Conservation (phyloP, 2,888 invertebrate species). For the Teleogryllus oceanicus region DNA sequence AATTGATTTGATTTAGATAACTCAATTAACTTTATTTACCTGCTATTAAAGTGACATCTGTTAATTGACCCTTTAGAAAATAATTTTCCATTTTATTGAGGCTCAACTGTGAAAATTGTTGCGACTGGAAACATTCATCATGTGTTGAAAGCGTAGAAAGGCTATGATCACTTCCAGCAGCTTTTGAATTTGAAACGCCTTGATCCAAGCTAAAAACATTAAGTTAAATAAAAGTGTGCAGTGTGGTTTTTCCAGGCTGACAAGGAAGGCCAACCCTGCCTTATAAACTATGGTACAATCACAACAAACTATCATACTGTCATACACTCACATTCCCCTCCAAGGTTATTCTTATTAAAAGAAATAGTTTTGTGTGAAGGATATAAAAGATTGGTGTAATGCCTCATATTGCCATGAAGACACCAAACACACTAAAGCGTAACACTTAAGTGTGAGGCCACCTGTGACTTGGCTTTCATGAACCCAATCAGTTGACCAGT, state of each 20-base stretch:
- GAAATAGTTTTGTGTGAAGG: too few relatives aligned
- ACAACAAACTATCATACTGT: neutral
- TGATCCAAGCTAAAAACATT: neutral
- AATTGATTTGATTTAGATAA: conserved; percentile 28
- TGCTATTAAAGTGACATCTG: conserved; percentile 83
- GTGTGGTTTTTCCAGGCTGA: neutral
- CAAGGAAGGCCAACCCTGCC: neutral
- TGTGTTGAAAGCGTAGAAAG: conserved; percentile 51
- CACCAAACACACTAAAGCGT: too few relatives aligned
- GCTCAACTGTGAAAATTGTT: conserved; percentile 77
- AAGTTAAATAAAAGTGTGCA: neutral
- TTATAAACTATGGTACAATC: neutral
- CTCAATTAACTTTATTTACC: conserved; percentile 49
- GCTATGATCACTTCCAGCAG: conserved; percentile 33
- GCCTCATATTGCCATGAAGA: too few relatives aligned
- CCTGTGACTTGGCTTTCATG: too few relatives aligned
- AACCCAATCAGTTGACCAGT: too few relatives aligned
- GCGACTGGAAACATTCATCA: conserved; percentile 72
- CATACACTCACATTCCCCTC: too few relatives aligned
- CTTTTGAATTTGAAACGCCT: neutral
- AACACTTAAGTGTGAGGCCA: too few relatives aligned
- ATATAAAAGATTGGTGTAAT: too few relatives aligned
- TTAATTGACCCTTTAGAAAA: conserved; percentile 75
- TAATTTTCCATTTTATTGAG: conserved; percentile 79
- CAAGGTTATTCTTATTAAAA: too few relatives aligned